A percentile compares a stretch with the other conserved stretches of the same genome.
Evolutionary conservation across 2,797 vertebrate species (phyloP).

Genomic region (Scyliorhinus canicula): DNA sequence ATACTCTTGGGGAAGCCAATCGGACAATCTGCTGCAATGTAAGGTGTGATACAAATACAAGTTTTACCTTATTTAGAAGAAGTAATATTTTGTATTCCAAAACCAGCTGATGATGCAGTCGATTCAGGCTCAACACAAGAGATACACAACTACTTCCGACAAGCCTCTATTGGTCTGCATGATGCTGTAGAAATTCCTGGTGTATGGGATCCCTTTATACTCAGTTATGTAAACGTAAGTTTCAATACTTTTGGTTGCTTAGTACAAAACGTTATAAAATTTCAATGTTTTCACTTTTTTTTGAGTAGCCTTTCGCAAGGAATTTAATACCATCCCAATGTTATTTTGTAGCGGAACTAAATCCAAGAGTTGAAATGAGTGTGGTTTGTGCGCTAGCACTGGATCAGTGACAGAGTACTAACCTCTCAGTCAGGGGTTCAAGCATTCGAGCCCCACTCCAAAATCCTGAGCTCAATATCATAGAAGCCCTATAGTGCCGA

Average conservation of each 20-base stretch:
- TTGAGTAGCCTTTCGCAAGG: background rate
- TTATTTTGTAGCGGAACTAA: background rate
- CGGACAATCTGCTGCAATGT: background rate
- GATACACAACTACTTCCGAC: slow-evolving; percentile 68
- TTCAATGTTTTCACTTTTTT: background rate
- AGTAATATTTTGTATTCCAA: slow-evolving; percentile 49
- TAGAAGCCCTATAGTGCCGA: too few relatives aligned
- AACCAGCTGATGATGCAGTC: background rate
- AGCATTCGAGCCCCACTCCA: background rate
- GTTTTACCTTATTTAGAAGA: slow-evolving; percentile 43
- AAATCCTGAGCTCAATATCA: too few relatives aligned
- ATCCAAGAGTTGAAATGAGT: background rate
- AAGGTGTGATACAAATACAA: background rate
- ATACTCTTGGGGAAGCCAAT: background rate
- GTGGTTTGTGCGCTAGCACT: background rate
- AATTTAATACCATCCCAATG: background rate
- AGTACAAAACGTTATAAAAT: background rate
- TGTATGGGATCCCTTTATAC: slow-evolving; percentile 84
- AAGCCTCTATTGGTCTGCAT: slow-evolving; percentile 66
- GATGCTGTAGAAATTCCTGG: slow-evolving; percentile 74
- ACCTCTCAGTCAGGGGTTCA: background rate
- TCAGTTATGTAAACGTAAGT: slow-evolving; percentile 75
- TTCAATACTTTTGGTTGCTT: slow-evolving; percentile 34
- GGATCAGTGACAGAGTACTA: background rate
- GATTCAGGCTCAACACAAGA: slow-evolving; percentile 51